Evolutionary conservation across 2,888 invertebrate genomes (phyloP).

Genomic region (Oasisia sp.): DNA sequence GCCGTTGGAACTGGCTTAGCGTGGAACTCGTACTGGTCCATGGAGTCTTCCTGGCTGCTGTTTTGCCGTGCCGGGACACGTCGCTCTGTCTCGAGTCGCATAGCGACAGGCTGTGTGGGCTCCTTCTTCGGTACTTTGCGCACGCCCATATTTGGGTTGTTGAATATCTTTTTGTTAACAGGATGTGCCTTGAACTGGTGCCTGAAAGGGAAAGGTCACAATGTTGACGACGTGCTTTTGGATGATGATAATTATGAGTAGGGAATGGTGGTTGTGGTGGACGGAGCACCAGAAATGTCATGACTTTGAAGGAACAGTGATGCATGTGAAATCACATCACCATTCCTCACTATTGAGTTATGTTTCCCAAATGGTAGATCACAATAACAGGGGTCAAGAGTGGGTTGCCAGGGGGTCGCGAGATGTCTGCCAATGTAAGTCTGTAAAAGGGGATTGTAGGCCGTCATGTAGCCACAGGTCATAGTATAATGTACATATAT

Average conservation of each 20-base stretch:
- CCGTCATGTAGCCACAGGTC: too few relatives aligned
- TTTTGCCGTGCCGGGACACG: constrained; percentile 38
- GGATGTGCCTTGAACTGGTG: constrained; percentile 77
- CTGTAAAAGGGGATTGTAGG: too few relatives aligned
- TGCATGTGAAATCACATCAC: too few relatives aligned
- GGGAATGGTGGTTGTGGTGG: not conserved
- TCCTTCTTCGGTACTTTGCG: constrained; percentile 70
- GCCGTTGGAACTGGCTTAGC: constrained; percentile 75
- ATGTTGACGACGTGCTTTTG: not conserved
- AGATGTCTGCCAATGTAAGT: too few relatives aligned
- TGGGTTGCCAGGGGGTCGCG: too few relatives aligned
- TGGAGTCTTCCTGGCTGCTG: constrained; percentile 56
- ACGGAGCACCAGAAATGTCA: not conserved
- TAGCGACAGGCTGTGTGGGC: constrained; percentile 73
- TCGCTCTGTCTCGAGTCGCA: constrained; percentile 52
- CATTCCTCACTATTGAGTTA: too few relatives aligned
- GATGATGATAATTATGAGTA: not conserved
- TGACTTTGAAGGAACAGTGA: too few relatives aligned
- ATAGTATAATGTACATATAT: too few relatives aligned
- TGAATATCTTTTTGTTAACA: constrained; percentile 72
- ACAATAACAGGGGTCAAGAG: too few relatives aligned
- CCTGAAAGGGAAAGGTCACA: constrained; percentile 53
- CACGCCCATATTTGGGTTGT: constrained; percentile 66
- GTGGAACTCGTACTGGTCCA: constrained; percentile 75
- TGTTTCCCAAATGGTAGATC: too few relatives aligned